Evolutionary conservation across 1,140 invertebrate species (phyloP).

Genomic region (Druon quercuslanigerum): DNA sequence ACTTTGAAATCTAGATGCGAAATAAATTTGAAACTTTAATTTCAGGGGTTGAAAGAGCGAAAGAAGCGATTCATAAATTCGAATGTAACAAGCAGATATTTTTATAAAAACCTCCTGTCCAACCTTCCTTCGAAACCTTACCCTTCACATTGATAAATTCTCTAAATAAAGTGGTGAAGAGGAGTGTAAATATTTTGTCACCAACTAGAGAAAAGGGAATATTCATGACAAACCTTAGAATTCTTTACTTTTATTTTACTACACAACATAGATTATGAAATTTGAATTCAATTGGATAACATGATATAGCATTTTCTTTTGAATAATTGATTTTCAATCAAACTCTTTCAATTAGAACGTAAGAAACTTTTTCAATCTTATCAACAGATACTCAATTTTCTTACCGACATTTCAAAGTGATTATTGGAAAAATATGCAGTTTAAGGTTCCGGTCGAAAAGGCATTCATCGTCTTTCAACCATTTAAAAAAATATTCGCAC

Average conservation of each 20-base stretch:
- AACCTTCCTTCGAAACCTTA: background rate
- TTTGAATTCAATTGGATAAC: no score
- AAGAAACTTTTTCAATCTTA: no score
- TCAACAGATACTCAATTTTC: no score
- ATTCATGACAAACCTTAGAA: background rate
- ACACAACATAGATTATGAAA: no score
- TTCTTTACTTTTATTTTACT: no score
- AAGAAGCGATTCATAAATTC: background rate
- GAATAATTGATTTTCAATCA: no score
- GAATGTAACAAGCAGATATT: no score
- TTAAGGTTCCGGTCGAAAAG: background rate
- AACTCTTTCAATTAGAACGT: no score
- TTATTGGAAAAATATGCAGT: no score
- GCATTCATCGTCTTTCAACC: background rate
- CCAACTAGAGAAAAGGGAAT: background rate
- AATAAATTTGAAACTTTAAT: slow-evolving; percentile 1
- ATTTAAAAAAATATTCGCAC: background rate
- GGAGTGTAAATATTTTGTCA: background rate
- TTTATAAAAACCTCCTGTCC: no score
- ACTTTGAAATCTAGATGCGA: background rate
- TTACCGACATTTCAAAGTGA: no score
- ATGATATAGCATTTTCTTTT: no score
- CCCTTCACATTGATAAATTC: background rate
- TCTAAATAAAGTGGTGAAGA: background rate
- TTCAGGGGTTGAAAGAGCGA: background rate